phyloP scores from a whole-genome alignment of 2,888 invertebrate genomes.

The Drosophila paramelanica region DNA sequence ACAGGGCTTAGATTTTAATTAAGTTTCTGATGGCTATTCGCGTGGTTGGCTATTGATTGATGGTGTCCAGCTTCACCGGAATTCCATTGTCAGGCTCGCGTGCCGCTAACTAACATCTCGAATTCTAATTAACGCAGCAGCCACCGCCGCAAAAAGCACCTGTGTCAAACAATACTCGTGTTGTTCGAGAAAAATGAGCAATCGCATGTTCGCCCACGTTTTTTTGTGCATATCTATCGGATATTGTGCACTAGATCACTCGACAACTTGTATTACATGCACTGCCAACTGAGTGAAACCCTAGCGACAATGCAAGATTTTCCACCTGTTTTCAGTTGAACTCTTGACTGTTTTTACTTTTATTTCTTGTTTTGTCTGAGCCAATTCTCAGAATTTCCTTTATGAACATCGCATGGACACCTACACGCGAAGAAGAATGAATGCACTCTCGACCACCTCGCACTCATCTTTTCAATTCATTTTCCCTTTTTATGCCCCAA shows the following conservation, averaged over 20 bases:
- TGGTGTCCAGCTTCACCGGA: constrained; percentile 7
- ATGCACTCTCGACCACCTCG: constrained; percentile 2
- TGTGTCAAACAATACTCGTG: neutral
- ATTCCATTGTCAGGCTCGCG: neutral
- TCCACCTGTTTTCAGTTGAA: constrained; percentile 10
- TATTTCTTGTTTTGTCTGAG: constrained; percentile 6
- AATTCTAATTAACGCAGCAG: constrained; percentile 45
- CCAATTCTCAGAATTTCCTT: constrained; percentile 13
- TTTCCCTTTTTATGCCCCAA: neutral
- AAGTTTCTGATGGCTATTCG: constrained; percentile 39
- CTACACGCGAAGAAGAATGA: neutral
- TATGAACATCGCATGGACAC: constrained; percentile 5
- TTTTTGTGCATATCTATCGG: neutral
- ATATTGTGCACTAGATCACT: constrained; percentile 32
- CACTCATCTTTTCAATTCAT: constrained; percentile 52
- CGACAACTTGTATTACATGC: constrained; percentile 28
- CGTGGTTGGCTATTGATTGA: constrained; percentile 42
- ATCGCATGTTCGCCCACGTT: neutral
- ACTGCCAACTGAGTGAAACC: constrained; percentile 6
- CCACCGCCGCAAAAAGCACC: neutral
- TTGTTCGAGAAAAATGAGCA: neutral
- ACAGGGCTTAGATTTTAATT: constrained; percentile 57
- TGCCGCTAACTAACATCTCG: constrained; percentile 15
- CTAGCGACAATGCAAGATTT: constrained; percentile 6
- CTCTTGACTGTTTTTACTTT: constrained; percentile 3